Base-by-base conservation (phyloP, 2,888 invertebrate genomes). In the Mesorhabditis sp. region DNA sequence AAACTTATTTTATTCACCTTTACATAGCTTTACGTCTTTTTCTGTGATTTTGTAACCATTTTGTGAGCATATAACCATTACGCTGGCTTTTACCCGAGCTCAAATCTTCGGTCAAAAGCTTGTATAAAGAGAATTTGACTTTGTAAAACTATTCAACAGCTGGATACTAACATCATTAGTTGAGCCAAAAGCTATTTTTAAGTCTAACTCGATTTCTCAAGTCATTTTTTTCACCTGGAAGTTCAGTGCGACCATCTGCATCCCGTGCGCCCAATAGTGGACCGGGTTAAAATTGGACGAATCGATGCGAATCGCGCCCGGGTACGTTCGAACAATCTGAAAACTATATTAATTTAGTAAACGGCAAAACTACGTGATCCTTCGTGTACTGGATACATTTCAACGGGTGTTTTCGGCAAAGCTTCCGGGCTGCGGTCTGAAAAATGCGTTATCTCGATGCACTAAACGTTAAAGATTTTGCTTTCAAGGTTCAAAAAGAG, bases 201-300 rank as follows among this genome's bases (percentile, higher is more conserved):
- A 50, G 7, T n/a, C 7, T 50, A 50, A 50, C n/a, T 50, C 58
- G 28, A 50, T 50, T 50, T 50, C n/a, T 50, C 7, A 50, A 50
- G 58, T 2, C 58, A 28, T 50, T 43, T 72, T 69, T n/a, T 70
- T 67, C 5, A 95, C 95, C 72, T 79, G 76, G 64, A 94, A 95
- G 86, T 92, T 92, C 0, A 94, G 88, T 0, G 94, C 94, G 0
- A 93, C 92, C 89, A 94, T 91, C 86, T 70, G 94, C 4, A 94
- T 91, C 0, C 95, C 95, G 82, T 93, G 94, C 0, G 92, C 91
- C 95, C 95, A 96, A 87, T 94, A 94, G 68, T 91, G 91, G 3
- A 95, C 91, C 0, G 95, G 95, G 85, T 95, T 95, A 87, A 95
- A 94, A 88, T 96, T 96, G 1, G 94, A 94, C 0, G 95, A 95